Conservation (phyloP, 1,140 invertebrate species). For the Caenorhabditis inopinata region DNA sequence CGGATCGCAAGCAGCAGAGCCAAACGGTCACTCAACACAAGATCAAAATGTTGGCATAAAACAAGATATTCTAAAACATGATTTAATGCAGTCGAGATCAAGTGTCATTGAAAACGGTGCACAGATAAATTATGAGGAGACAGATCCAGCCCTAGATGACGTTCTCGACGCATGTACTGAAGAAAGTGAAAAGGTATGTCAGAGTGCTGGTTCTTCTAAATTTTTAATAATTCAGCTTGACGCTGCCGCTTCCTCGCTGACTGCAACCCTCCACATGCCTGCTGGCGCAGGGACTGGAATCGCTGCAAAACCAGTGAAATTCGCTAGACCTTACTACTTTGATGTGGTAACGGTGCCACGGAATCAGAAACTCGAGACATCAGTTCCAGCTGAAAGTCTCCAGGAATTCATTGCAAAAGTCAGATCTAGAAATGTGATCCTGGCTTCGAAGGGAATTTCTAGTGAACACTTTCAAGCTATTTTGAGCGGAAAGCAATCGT, state of each 20-base stretch:
- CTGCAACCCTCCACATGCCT: background rate
- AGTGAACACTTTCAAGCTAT: background rate
- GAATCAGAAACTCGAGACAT: background rate
- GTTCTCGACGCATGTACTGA: constrained; percentile 1
- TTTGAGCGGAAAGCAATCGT: background rate
- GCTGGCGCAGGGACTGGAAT: background rate
- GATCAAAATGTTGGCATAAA: background rate
- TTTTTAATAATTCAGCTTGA: too few species aligned
- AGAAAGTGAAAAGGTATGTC: background rate
- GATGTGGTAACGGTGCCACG: background rate
- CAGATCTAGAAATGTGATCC: background rate
- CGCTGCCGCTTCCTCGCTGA: too few species aligned
- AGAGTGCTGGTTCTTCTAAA: too few species aligned
- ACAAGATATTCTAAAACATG: background rate
- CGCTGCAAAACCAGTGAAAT: background rate
- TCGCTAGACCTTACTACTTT: background rate
- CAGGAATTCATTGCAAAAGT: background rate
- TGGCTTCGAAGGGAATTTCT: background rate
- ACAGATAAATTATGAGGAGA: background rate
- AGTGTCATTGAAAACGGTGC: constrained; percentile 1
- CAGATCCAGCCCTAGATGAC: background rate
- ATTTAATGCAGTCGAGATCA: background rate
- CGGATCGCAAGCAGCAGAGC: background rate
- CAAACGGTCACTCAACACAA: background rate
- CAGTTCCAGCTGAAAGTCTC: background rate